phyloP scores from a whole-genome alignment of 2,888 invertebrate genomes.

The Hecatera dysodea region DNA sequence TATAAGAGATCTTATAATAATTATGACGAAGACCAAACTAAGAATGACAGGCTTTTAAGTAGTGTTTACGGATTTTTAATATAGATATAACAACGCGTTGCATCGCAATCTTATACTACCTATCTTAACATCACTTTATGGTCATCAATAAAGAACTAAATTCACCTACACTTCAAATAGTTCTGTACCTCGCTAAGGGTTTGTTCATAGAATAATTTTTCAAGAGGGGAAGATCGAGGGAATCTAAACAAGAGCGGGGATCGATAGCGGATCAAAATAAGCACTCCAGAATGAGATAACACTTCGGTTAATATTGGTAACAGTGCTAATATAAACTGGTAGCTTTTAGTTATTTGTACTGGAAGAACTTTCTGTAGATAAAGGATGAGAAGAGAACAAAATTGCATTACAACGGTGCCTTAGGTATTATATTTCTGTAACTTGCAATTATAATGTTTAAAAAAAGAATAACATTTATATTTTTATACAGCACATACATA shows the following conservation, averaged over 20 bases:
- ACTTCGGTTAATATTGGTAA: conserved; percentile 4
- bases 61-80: no score
- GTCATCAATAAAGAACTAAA: background rate
- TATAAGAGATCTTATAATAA: no score
- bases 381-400: no score
- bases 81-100: background rate
- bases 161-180: background rate
- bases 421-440: background rate
- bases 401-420: no score
- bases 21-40: no score
- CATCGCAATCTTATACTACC: no score
- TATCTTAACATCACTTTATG: no score
- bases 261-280: conserved; percentile 30
- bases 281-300: conserved; percentile 8
- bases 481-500: no score
- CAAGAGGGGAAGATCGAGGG: background rate
- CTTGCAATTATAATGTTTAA: background rate
- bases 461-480: background rate
- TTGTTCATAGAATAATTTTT: conserved; percentile 1
- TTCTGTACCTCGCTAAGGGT: background rate
- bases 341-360: background rate
- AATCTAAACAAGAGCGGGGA: background rate
- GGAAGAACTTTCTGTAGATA: background rate
- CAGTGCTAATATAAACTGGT: background rate
- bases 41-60: no score